Evolutionary conservation across 2,797 vertebrate genomes (phyloP).

Genomic region (Phrynocephalus guinanensis): DNA sequence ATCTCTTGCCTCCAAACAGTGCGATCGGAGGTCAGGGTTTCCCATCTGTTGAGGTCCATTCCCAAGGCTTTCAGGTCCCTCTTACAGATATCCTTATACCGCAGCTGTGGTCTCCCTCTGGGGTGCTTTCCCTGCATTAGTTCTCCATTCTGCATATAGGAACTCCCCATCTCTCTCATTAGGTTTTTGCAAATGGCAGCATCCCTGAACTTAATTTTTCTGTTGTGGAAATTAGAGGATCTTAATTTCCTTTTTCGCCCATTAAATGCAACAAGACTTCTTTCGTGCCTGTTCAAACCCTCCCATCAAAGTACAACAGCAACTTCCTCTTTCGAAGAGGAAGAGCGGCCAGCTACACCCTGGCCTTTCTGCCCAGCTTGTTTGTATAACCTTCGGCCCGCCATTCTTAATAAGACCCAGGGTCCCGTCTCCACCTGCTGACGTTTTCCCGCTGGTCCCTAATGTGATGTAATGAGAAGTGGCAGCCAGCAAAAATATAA

Average conservation of each 20-base stretch:
- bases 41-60: too few species aligned
- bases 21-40: too few species aligned
- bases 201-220: background rate
- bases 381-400: constrained; percentile 73
- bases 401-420: constrained; percentile 58
- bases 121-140: too few species aligned
- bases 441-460: constrained; percentile 51
- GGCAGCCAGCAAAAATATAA: background rate
- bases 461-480: constrained; percentile 43
- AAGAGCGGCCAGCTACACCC: constrained; percentile 73
- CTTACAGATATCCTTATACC: too few species aligned
- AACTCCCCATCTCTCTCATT: too few species aligned
- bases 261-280: constrained; percentile 68
- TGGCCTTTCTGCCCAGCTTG: constrained; percentile 62
- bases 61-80: too few species aligned
- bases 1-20: too few species aligned
- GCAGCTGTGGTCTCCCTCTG: too few species aligned
- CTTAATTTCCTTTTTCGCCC: constrained; percentile 72
- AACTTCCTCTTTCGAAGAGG: constrained; percentile 71
- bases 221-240: constrained; percentile 54
- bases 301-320: constrained; percentile 66
- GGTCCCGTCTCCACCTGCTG: constrained; percentile 52
- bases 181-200: too few species aligned
- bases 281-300: constrained; percentile 67
- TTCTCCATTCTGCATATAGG: too few species aligned